A percentile compares a stretch with the other conserved stretches of the same genome.
Evolutionary conservation across 1,140 invertebrate genomes (phyloP).

Genomic region (Mycetomoellerius zeteki): DNA sequence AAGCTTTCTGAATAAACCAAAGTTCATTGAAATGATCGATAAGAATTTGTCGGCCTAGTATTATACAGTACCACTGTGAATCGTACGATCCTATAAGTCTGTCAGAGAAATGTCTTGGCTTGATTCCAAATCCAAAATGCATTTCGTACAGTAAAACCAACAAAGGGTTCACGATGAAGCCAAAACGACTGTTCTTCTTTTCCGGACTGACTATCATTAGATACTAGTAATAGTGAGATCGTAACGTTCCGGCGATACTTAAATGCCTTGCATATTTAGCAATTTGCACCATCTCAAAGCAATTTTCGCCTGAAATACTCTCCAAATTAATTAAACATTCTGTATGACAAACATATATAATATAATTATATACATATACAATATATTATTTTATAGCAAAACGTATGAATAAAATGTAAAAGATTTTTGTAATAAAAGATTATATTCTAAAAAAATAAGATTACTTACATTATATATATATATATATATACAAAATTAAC

Average conservation of each 20-base stretch:
- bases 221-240: slow-evolving; percentile 24
- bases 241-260: slow-evolving; percentile 28
- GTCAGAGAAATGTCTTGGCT: slow-evolving; percentile 54
- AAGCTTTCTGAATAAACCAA: slow-evolving; percentile 33
- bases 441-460: background rate
- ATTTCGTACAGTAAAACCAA: slow-evolving; percentile 46
- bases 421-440: background rate
- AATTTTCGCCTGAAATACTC: background rate
- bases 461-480: background rate
- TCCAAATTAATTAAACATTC: slow-evolving; percentile 14
- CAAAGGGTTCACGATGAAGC: slow-evolving; percentile 41
- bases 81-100: slow-evolving; percentile 31
- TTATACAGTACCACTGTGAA: slow-evolving; percentile 32
- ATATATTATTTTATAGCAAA: background rate
- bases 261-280: slow-evolving; percentile 17
- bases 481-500: no score
- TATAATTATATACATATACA: no score
- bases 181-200: slow-evolving; percentile 29
- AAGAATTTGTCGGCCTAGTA: slow-evolving; percentile 29
- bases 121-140: slow-evolving; percentile 49
- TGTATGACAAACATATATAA: background rate
- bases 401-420: background rate
- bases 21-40: slow-evolving; percentile 58
- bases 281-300: slow-evolving; percentile 20
- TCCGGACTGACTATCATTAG: slow-evolving; percentile 1